A percentile compares a stretch with the other conserved stretches of the same genome.
Conservation (phyloP, 2,888 invertebrate species). For the Leptinotarsa peninsularis region DNA sequence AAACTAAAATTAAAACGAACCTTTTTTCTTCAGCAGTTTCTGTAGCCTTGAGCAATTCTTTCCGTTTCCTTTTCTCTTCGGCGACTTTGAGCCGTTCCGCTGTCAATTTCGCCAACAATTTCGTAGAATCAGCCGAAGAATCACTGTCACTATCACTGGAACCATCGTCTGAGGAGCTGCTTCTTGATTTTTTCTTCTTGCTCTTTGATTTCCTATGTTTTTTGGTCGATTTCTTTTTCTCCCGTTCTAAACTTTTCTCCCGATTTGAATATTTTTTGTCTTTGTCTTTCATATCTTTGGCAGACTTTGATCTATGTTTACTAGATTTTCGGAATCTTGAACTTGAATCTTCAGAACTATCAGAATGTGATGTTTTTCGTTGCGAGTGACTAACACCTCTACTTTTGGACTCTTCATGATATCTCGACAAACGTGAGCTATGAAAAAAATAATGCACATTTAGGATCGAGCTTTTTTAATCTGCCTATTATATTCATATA, state of each 20-base stretch:
- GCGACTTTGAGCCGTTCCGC: conserved; percentile 75
- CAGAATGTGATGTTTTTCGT: conserved; percentile 25
- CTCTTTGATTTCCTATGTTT: conserved; percentile 31
- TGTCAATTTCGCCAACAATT: conserved; percentile 77
- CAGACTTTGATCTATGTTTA: conserved; percentile 18
- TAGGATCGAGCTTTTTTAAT: neutral
- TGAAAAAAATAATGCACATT: conserved; percentile 20
- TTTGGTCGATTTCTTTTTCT: conserved; percentile 23
- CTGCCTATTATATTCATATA: neutral
- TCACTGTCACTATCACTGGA: conserved; percentile 37
- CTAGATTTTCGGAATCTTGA: conserved; percentile 23
- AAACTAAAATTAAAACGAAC: conserved; percentile 46
- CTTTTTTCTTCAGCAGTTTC: conserved; percentile 97
- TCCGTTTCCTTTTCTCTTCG: conserved; percentile 76
- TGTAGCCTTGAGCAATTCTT: conserved; percentile 84
- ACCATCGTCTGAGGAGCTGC: conserved; percentile 25
- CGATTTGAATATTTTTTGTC: conserved; percentile 22
- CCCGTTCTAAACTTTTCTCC: conserved; percentile 15
- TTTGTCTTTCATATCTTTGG: conserved; percentile 12
- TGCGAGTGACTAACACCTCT: conserved; percentile 22
- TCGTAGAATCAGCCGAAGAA: conserved; percentile 45
- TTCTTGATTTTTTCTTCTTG: conserved; percentile 35
- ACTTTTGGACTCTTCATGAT: conserved; percentile 25
- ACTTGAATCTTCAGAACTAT: conserved; percentile 8
- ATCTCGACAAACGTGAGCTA: conserved; percentile 25